Conservation (phyloP, 2,113 vertebrate genomes). For the Desmodus rotundus region DNA sequence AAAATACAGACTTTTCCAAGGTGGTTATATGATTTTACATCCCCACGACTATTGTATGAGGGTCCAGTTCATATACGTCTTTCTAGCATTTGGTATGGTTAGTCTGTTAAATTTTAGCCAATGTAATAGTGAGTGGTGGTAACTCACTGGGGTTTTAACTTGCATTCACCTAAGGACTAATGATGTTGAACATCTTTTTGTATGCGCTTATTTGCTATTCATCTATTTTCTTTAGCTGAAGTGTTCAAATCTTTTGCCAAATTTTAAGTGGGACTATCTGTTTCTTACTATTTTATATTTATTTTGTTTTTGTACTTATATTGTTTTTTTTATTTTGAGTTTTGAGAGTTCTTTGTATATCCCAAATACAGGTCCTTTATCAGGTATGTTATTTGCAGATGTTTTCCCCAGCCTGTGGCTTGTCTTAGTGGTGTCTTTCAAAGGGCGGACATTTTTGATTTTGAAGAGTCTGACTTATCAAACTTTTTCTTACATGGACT, state of each 20-base stretch:
- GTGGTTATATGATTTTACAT: background rate
- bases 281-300: background rate
- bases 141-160: background rate
- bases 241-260: background rate
- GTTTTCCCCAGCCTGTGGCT: background rate
- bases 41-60: background rate
- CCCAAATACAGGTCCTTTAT: background rate
- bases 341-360: background rate
- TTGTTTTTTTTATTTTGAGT: background rate
- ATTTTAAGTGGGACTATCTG: background rate
- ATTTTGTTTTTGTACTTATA: background rate
- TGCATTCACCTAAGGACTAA: background rate
- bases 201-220: background rate
- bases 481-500: background rate
- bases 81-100: background rate
- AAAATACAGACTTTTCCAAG: background rate
- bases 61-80: background rate
- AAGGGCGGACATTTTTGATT: background rate
- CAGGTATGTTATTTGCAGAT: background rate
- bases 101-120: background rate
- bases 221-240: background rate
- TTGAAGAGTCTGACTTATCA: background rate
- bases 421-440: background rate
- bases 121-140: background rate
- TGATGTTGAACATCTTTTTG: background rate